Evolutionary conservation across 2,113 vertebrate species (phyloP).

Genomic region (Carettochelys insculpta): DNA sequence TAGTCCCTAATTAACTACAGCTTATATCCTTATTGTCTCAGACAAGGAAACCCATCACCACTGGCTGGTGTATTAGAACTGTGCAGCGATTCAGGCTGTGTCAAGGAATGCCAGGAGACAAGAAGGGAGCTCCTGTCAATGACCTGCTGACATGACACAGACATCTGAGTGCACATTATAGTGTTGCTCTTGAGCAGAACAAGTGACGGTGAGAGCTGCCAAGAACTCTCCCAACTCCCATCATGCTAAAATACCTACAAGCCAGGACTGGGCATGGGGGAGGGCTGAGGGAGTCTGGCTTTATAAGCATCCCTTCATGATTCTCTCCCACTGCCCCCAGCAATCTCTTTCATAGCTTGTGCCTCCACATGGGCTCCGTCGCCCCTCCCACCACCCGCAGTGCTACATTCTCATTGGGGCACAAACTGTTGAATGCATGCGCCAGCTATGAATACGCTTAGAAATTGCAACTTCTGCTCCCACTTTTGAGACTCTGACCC

Average conservation of each 20-base stretch:
- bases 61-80: slow-evolving; percentile 44
- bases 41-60: slow-evolving; percentile 24
- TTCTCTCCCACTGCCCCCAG: no score
- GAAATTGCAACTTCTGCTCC: not conserved
- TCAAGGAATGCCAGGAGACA: not conserved
- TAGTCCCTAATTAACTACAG: slow-evolving; percentile 51
- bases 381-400: not conserved
- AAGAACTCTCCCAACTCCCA: no score
- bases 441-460: not conserved
- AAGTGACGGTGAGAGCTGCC: not conserved
- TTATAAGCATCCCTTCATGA: not conserved
- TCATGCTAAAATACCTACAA: no score
- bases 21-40: slow-evolving; percentile 46
- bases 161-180: not conserved
- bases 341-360: no score
- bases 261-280: not conserved
- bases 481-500: not conserved
- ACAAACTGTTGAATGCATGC: not conserved
- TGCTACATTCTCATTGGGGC: not conserved
- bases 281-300: not conserved
- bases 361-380: not conserved
- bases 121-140: not conserved
- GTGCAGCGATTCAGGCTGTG: slow-evolving; percentile 35
- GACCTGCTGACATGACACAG: not conserved
- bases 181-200: not conserved